Evolutionary conservation across 2,113 vertebrate genomes (phyloP).

Genomic region (Oryzias woworae): DNA sequence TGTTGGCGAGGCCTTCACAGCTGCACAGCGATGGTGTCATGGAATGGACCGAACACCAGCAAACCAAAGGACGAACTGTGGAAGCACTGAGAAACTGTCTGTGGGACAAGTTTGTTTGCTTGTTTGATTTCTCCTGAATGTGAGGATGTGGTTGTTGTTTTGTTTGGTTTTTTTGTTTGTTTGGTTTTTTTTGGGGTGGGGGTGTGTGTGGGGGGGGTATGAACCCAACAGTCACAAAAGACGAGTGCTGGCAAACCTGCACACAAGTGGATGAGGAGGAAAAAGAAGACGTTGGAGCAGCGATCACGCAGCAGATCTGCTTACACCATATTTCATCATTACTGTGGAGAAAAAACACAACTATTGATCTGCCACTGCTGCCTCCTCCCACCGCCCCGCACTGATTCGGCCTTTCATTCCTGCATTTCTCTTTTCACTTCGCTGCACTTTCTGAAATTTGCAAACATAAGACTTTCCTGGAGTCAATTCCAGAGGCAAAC

Average conservation of each 20-base stretch:
- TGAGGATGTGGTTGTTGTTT: too few relatives aligned
- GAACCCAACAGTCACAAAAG: too few relatives aligned
- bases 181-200: too few relatives aligned
- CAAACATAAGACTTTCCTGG: slow-evolving; percentile 56
- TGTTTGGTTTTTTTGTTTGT: too few relatives aligned
- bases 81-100: too few relatives aligned
- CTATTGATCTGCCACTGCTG: slow-evolving; percentile 74
- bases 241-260: slow-evolving; percentile 20
- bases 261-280: neutral
- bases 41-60: neutral
- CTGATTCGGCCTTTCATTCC: slow-evolving; percentile 37
- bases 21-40: slow-evolving; percentile 10
- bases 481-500: slow-evolving; percentile 53
- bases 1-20: slow-evolving; percentile 52
- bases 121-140: too few relatives aligned
- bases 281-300: slow-evolving; percentile 48
- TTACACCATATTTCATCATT: slow-evolving; percentile 83
- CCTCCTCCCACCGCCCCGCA: slow-evolving; percentile 45
- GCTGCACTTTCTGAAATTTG: slow-evolving; percentile 48
- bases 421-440: slow-evolving; percentile 43
- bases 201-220: too few relatives aligned
- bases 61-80: neutral
- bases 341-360: slow-evolving; percentile 67
- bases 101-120: too few relatives aligned
- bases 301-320: slow-evolving; percentile 75